Conservation (phyloP, 2,113 vertebrate species). For the Morone saxatilis region DNA sequence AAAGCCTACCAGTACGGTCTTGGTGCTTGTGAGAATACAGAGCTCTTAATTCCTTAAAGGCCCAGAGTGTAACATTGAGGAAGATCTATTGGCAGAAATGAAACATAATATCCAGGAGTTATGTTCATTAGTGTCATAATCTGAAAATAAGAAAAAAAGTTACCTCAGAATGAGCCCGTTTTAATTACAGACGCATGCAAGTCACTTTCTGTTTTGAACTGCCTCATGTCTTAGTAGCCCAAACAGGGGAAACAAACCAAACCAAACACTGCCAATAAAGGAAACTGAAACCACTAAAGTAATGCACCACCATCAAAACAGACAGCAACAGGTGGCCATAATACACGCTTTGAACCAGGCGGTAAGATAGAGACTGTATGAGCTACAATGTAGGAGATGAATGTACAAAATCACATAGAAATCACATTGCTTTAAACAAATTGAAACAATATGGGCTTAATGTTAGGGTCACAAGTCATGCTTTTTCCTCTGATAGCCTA, state of each 20-base stretch:
- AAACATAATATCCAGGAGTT: too few species aligned
- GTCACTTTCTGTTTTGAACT: too few species aligned
- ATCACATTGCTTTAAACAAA: not conserved
- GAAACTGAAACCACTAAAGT: not conserved
- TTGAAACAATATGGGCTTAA: not conserved
- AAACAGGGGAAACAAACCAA: too few species aligned
- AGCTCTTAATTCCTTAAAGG: slow-evolving; percentile 1
- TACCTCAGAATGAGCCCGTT: too few species aligned
- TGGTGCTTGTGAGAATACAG: not conserved
- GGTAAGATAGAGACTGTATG: not conserved
- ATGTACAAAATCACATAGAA: not conserved
- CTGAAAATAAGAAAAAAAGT: too few species aligned
- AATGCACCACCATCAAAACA: not conserved
- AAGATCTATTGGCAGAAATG: too few species aligned
- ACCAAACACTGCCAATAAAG: not conserved
- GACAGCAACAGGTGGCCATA: not conserved
- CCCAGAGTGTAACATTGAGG: not conserved
- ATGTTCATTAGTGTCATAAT: not conserved
- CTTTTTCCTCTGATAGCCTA: not conserved
- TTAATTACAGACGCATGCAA: too few species aligned
- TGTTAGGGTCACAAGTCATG: not conserved
- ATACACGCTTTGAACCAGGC: not conserved
- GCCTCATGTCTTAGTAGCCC: too few species aligned
- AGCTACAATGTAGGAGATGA: not conserved
- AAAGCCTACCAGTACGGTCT: not conserved